A percentile compares a stretch with the other conserved stretches of the same genome.
phyloP scores from a whole-genome alignment of 2,797 vertebrate species.

The Simalia tracyae region DNA sequence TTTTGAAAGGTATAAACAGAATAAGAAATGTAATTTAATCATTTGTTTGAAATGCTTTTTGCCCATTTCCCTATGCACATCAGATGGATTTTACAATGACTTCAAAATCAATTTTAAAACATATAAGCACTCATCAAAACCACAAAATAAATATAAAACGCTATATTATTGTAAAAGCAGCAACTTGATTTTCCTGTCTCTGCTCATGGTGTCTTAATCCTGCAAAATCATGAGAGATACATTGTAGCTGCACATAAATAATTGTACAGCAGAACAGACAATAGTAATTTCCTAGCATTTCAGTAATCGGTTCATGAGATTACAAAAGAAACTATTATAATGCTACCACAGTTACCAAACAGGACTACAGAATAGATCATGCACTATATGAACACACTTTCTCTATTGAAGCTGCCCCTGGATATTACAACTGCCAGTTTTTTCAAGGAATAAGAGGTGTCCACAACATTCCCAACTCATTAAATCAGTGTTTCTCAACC shows the following conservation, averaged over 20 bases:
- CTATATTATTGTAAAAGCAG: background rate
- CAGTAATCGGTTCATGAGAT: background rate
- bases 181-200: too few relatives aligned
- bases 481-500: too few relatives aligned
- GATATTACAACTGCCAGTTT: background rate
- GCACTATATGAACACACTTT: too few relatives aligned
- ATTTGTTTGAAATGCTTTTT: background rate
- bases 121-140: background rate
- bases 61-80: background rate
- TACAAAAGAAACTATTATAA: background rate
- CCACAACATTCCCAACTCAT: too few relatives aligned
- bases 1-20: slow-evolving; percentile 1
- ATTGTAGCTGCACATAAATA: background rate
- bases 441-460: background rate
- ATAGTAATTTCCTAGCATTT: background rate
- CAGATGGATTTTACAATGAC: too few relatives aligned
- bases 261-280: background rate
- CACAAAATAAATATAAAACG: background rate
- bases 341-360: too few relatives aligned
- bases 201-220: background rate
- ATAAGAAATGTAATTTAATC: slow-evolving; percentile 5
- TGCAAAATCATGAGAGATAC: background rate
- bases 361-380: too few relatives aligned
- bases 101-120: background rate
- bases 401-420: background rate